These are phyloP conservation scores for Gymnothorax reevesii DNA, from an alignment of 2,797 vertebrate species.

Conservation along the genomic window DNA sequence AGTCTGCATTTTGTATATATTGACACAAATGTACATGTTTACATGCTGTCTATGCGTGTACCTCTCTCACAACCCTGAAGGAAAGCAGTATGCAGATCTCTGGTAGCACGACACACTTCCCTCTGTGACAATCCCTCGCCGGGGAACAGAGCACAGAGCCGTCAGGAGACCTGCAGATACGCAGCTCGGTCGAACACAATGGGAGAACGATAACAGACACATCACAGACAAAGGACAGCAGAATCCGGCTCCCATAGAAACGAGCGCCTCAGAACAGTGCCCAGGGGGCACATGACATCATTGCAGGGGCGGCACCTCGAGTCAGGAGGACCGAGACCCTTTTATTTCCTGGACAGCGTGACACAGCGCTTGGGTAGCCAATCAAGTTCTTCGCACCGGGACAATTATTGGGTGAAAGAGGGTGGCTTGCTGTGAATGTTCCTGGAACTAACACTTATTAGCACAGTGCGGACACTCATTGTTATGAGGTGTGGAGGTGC, in stretches of 20 bases:
- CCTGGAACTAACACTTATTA: neutral
- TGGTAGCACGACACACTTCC: neutral
- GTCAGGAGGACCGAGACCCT: no score
- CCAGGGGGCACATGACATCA: neutral
- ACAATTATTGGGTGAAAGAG: neutral
- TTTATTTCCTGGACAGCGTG: neutral
- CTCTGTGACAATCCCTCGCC: neutral
- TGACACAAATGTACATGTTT: no score
- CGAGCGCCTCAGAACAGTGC: neutral
- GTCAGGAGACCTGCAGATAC: neutral
- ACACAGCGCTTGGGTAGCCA: neutral
- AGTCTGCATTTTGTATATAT: no score
- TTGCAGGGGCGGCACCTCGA: neutral
- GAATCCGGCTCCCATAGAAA: neutral
- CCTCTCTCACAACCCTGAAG: neutral
- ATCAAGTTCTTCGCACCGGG: neutral
- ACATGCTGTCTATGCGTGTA: no score
- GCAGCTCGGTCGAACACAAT: neutral
- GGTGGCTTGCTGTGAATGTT: no score
- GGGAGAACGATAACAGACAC: neutral
- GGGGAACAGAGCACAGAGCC: neutral
- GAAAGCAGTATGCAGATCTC: neutral
- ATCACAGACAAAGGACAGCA: neutral
- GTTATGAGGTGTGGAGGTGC: neutral
- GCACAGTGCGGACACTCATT: neutral